These are phyloP conservation scores for Ophioninae sp. DNA, from an alignment of 2,888 invertebrate genomes.

Conservation along the genomic window DNA sequence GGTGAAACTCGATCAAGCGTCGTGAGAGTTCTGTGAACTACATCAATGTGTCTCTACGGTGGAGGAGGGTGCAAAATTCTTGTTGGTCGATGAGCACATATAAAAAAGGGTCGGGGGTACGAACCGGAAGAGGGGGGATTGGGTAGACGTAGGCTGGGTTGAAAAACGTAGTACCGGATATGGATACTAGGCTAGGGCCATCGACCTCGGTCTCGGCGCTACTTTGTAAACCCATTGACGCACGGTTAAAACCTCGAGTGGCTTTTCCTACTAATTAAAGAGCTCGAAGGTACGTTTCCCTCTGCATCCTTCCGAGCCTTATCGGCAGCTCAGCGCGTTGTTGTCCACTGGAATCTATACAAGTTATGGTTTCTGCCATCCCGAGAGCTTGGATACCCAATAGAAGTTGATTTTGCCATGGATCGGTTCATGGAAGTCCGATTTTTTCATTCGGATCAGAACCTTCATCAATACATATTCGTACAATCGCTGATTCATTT, in stretches of 20 bases:
- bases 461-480: constrained; percentile 17
- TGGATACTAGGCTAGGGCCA: constrained; percentile 57
- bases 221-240: constrained; percentile 70
- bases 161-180: constrained; percentile 14
- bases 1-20: constrained; percentile 66
- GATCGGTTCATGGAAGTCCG: constrained; percentile 26
- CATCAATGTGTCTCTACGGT: constrained; percentile 40
- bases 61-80: constrained; percentile 35
- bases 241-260: constrained; percentile 67
- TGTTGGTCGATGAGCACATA: constrained; percentile 33
- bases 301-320: constrained; percentile 23
- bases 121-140: not conserved
- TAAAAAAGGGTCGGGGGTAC: constrained; percentile 1
- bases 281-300: constrained; percentile 42
- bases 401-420: constrained; percentile 1
- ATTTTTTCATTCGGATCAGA: constrained; percentile 30
- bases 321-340: not conserved
- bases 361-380: not conserved
- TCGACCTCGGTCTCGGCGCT: constrained; percentile 68
- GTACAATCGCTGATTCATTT: constrained; percentile 25
- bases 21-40: constrained; percentile 60
- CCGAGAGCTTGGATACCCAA: not conserved
- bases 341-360: not conserved
- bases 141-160: not conserved
- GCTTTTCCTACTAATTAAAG: constrained; percentile 62